Conservation (phyloP, 2,797 vertebrate genomes). For the Epinephelus awoara region DNA sequence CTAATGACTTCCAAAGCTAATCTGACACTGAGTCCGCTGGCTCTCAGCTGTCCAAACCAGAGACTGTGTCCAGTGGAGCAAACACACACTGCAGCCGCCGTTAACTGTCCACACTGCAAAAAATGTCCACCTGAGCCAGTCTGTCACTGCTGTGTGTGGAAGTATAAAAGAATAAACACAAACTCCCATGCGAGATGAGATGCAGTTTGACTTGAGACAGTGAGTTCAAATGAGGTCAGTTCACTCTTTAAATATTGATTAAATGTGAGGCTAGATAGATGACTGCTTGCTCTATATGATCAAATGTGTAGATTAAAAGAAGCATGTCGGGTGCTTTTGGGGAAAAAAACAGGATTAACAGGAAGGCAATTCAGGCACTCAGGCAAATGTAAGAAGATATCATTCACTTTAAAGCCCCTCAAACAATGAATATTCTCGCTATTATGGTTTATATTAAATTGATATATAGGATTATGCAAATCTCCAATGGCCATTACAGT, state of each 20-base stretch:
- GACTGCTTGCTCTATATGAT: too few relatives aligned
- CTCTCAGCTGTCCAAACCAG: constrained; percentile 55
- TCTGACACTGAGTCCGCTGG: constrained; percentile 62
- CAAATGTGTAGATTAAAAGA: too few relatives aligned
- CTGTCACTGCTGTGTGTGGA: background rate
- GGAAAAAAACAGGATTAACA: too few relatives aligned
- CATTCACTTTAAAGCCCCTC: too few relatives aligned
- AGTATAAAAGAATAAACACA: too few relatives aligned
- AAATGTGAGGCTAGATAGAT: background rate
- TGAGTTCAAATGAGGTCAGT: background rate
- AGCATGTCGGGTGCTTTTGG: too few relatives aligned
- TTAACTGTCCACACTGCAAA: constrained; percentile 38
- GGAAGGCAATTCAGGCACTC: too few relatives aligned
- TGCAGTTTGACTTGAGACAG: background rate
- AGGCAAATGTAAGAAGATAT: too few relatives aligned
- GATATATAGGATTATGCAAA: too few relatives aligned
- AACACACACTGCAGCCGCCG: background rate
- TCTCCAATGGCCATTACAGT: too few relatives aligned
- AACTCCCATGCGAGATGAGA: background rate
- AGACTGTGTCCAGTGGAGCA: constrained; percentile 47
- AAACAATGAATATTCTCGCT: too few relatives aligned
- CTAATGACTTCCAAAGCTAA: constrained; percentile 63
- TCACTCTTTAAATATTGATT: background rate
- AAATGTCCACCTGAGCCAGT: background rate
- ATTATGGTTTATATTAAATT: too few relatives aligned